Percentiles rank a stretch among this genome's conserved stretches.
Conservation (phyloP, 2,888 invertebrate genomes). For the Teinopalpus imperialis region DNA sequence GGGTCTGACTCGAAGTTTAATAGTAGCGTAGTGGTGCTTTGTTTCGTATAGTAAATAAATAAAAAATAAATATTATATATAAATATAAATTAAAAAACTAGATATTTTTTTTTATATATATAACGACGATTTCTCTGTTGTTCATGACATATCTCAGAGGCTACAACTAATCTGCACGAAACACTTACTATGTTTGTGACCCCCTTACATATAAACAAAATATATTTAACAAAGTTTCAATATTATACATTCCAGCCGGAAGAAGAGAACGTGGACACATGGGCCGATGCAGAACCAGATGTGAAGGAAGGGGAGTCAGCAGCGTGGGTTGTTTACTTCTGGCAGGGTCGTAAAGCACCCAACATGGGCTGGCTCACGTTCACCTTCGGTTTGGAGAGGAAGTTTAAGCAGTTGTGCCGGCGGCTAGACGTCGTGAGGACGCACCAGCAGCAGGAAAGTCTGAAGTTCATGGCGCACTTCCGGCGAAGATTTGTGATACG, state of each 20-base stretch:
- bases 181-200: no score
- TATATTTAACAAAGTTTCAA: no score
- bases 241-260: constrained; percentile 68
- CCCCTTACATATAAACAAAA: no score
- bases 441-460: constrained; percentile 99
- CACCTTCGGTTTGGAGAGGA: constrained; percentile 90
- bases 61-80: no score
- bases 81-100: no score
- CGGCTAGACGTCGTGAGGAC: constrained; percentile 93
- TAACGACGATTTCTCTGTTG: no score
- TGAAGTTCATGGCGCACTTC: constrained; percentile 99
- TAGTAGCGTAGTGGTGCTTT: no score
- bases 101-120: no score
- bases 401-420: constrained; percentile 70
- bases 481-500: constrained; percentile 95
- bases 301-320: constrained; percentile 81
- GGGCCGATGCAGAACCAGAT: constrained; percentile 56
- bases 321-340: constrained; percentile 98
- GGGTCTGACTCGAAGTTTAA: no score
- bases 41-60: no score
- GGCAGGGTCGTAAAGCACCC: constrained; percentile 98
- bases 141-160: no score
- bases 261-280: constrained; percentile 66
- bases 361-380: constrained; percentile 99
- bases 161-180: no score